Conservation (phyloP, 2,888 invertebrate genomes). For the Drosophila yooni region DNA sequence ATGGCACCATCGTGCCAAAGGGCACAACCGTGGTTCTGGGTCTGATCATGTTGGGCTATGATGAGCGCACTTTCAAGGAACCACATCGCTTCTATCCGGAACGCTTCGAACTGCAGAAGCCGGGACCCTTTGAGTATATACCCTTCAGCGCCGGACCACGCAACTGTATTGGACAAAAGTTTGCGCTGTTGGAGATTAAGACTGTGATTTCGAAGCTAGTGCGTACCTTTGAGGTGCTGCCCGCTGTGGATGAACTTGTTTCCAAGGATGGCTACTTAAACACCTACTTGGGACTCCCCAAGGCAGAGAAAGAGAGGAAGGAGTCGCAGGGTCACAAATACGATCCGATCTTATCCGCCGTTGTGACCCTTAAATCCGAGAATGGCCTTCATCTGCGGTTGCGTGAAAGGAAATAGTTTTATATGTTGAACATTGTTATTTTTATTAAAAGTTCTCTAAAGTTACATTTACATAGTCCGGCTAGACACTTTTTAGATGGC, state of each 20-base stretch:
- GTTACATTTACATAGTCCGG: not conserved
- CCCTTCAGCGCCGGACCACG: slow-evolving; percentile 89
- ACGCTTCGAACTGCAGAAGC: slow-evolving; percentile 85
- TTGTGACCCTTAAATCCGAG: slow-evolving; percentile 85
- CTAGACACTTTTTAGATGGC: slow-evolving; percentile 44
- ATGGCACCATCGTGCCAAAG: slow-evolving; percentile 79
- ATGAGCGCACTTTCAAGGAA: slow-evolving; percentile 78
- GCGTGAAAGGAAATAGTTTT: slow-evolving; percentile 67
- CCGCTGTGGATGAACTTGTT: slow-evolving; percentile 75
- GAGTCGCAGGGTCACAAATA: slow-evolving; percentile 72
- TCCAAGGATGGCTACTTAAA: slow-evolving; percentile 72
- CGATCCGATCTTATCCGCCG: slow-evolving; percentile 85
- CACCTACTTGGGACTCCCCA: slow-evolving; percentile 60
- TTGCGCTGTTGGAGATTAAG: slow-evolving; percentile 87
- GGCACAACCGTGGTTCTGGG: slow-evolving; percentile 69
- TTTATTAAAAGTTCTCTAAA: not conserved
- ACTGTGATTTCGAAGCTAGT: slow-evolving; percentile 86
- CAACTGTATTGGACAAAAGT: slow-evolving; percentile 87
- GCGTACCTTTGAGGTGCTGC: slow-evolving; percentile 85
- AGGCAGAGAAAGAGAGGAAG: slow-evolving; percentile 36
- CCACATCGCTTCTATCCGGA: slow-evolving; percentile 85
- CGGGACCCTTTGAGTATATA: slow-evolving; percentile 86
- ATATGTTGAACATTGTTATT: not conserved
- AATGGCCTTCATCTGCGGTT: slow-evolving; percentile 85
- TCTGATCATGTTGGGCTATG: slow-evolving; percentile 77